These are phyloP conservation scores for Phrynosoma blainvillii DNA, from an alignment of 2,113 vertebrate genomes.

Conservation along the genomic window DNA sequence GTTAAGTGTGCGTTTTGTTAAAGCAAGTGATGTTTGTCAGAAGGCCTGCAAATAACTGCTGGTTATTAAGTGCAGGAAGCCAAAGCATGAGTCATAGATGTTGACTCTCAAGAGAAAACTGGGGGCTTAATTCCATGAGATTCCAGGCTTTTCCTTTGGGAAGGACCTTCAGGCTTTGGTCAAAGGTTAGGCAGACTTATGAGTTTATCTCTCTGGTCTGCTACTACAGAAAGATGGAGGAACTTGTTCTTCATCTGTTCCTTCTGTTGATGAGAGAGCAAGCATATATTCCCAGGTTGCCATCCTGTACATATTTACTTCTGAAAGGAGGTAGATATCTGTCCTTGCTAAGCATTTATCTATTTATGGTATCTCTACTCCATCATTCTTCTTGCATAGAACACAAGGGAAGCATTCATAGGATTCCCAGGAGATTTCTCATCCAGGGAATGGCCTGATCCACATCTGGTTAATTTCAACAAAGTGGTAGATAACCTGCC, in stretches of 20 bases:
- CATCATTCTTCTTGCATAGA: background rate
- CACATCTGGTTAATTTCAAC: background rate
- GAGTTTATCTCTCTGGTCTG: background rate
- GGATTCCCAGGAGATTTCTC: background rate
- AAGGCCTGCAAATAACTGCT: background rate
- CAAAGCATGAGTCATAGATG: background rate
- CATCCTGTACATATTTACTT: background rate
- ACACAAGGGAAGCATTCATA: background rate
- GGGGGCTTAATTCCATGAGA: background rate
- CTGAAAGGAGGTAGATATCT: no score
- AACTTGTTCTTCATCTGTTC: background rate
- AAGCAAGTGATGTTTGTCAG: conserved; percentile 17
- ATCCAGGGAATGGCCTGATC: background rate
- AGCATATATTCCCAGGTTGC: background rate
- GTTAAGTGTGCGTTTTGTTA: conserved; percentile 26
- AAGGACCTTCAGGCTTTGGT: background rate
- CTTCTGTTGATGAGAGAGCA: background rate
- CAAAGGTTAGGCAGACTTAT: background rate
- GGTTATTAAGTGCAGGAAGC: conserved; percentile 25
- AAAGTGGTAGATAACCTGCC: background rate
- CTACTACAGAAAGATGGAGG: background rate
- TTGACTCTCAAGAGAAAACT: background rate
- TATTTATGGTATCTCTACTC: background rate
- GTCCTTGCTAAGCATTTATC: background rate
- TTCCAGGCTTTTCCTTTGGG: background rate